These are phyloP conservation scores for Caenorhabditis virilis DNA, from an alignment of 2,888 invertebrate genomes.

Conservation along the genomic window DNA sequence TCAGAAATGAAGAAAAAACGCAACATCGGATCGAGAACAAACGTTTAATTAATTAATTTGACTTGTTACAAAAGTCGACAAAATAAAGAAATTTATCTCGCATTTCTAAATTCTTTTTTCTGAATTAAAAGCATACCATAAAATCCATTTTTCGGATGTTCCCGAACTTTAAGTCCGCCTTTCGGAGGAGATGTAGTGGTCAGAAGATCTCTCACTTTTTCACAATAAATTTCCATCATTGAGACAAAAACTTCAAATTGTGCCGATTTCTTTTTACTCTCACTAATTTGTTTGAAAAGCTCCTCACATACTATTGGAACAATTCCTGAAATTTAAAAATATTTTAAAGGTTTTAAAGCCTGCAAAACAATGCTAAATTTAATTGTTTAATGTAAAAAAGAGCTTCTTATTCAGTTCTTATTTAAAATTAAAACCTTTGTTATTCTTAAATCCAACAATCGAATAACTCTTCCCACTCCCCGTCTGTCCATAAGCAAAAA, in stretches of 20 bases:
- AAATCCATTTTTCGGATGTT: conserved; percentile 74
- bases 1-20: neutral
- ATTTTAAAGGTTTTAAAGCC: too few relatives aligned
- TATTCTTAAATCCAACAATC: conserved; percentile 73
- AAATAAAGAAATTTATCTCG: too few relatives aligned
- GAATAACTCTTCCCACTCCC: conserved; percentile 75
- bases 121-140: conserved; percentile 71
- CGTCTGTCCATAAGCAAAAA: conserved; percentile 75
- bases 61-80: neutral
- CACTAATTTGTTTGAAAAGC: conserved; percentile 72
- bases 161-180: conserved; percentile 72
- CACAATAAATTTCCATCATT: conserved; percentile 75
- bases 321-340: conserved; percentile 73
- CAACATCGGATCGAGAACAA: too few relatives aligned
- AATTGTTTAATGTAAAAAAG: too few relatives aligned
- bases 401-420: too few relatives aligned
- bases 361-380: too few relatives aligned
- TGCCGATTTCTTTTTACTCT: conserved; percentile 67
- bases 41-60: conserved; percentile 3
- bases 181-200: conserved; percentile 65
- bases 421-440: too few relatives aligned
- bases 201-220: conserved; percentile 69
- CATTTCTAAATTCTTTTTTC: neutral
- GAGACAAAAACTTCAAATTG: conserved; percentile 72
- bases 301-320: conserved; percentile 73